Conservation (phyloP, 2,113 vertebrate species). For the Tachysurus fulvidraco region DNA sequence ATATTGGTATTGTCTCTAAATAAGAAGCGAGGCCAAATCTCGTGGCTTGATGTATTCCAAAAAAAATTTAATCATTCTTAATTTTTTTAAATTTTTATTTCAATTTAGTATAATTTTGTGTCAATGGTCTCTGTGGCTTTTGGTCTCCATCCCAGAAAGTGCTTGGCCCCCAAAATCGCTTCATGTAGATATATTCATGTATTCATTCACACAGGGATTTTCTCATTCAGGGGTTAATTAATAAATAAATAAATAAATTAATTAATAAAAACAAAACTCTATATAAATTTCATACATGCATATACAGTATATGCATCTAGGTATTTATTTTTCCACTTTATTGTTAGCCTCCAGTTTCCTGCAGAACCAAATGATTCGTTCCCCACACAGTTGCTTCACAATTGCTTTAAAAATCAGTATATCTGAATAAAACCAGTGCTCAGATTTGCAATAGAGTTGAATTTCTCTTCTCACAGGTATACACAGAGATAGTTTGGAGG, state of each 20-base stretch:
- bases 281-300: too few species aligned
- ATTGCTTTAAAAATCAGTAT: constrained; percentile 16
- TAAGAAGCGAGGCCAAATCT: not conserved
- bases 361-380: not conserved
- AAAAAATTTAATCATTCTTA: not conserved
- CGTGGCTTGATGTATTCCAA: not conserved
- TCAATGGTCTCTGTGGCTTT: not conserved
- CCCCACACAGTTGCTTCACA: not conserved
- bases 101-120: not conserved
- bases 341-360: not conserved
- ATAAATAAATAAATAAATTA: too few species aligned
- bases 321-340: not conserved
- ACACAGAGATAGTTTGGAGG: not conserved
- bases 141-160: not conserved
- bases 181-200: not conserved
- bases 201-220: not conserved
- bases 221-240: too few species aligned
- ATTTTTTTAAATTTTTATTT: not conserved
- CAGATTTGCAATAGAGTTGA: constrained; percentile 2
- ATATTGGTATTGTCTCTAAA: not conserved
- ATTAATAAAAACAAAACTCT: too few species aligned
- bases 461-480: constrained; percentile 36
- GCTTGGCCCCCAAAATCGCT: not conserved
- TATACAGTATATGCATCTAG: not conserved
- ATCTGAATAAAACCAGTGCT: not conserved